Base-by-base conservation (phyloP, 2,797 vertebrate species). In the Valencia hispanica region DNA sequence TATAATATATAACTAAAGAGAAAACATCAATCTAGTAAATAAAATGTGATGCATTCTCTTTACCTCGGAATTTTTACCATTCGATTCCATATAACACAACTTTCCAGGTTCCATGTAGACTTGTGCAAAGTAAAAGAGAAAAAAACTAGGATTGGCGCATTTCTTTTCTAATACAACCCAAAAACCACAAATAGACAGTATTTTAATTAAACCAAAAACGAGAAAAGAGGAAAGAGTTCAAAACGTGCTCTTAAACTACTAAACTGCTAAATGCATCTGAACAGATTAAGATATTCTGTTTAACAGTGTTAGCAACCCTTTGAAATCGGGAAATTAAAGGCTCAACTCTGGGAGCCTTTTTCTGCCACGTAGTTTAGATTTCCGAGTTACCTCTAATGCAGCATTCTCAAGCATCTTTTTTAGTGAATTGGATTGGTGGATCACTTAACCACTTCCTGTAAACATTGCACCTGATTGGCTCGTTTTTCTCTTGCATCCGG, bases 391-490 rank as follows among this genome's bases (percentile, higher is more conserved):
- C 0, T 1, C 48, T 34, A 71, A 30, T 18, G 75, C 25, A 72
- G 0, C 48, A 17, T 25, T 5, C 1, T 0, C 7, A 18, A 5
- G 2, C 2, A 5, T n/a, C 0, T 41, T 9, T 50, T 30, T 59
- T 18, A 59, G 70, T 11, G 18, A 22, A 70, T 14, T 12, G 72
- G 73, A 89, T 91, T 93, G 88, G 87, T 63, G 45, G 12, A 12
- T 10, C 3, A 14, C 5, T 9, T 1, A n/a, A 34, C 4, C 30
- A 73, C 77, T 88, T 94, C 87, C 88, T 79, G 83, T 89, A 84
- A 83, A 88, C 72, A 79, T 48, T 20, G 69, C 9, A 18, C 77
- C 66, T 75, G 5, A 92, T 92, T 95, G 93, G 94, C 17, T 71
- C 0, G 0, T 39, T 5, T 3, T 17, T 1, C 0, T 53, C 47